phyloP scores from a whole-genome alignment of 2,888 invertebrate genomes.

The Dichetophora obliterata region DNA sequence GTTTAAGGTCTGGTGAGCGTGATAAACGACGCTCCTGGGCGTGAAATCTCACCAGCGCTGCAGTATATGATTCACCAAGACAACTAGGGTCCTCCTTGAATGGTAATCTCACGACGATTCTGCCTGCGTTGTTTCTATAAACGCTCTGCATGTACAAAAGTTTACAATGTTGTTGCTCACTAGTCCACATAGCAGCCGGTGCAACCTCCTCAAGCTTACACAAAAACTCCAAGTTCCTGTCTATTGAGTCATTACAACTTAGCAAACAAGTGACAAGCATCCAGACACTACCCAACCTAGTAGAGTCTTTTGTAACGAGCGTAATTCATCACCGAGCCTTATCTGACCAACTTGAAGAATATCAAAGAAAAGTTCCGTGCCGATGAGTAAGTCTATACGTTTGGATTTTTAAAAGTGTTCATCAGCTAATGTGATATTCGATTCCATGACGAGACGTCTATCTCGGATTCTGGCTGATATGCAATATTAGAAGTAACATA shows the following conservation, averaged over 20 bases:
- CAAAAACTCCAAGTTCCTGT: neutral
- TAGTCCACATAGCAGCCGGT: neutral
- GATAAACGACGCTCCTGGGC: too few species aligned
- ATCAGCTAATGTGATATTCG: slow-evolving; percentile 33
- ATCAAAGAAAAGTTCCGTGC: slow-evolving; percentile 9
- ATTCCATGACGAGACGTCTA: slow-evolving; percentile 23
- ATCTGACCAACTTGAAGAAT: slow-evolving; percentile 20
- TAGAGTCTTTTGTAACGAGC: slow-evolving; percentile 25
- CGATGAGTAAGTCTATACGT: neutral
- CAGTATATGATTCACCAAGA: too few species aligned
- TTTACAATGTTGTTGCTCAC: too few species aligned
- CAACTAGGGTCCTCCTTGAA: too few species aligned
- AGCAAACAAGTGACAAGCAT: neutral
- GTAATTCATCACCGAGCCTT: neutral
- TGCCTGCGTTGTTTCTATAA: neutral
- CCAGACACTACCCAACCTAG: slow-evolving; percentile 35
- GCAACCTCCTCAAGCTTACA: slow-evolving; percentile 2
- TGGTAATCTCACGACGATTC: too few species aligned
- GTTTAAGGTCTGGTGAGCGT: too few species aligned
- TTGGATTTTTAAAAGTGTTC: slow-evolving; percentile 17
- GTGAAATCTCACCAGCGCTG: too few species aligned
- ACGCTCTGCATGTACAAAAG: neutral
- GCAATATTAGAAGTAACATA: too few species aligned
- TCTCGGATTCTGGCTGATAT: too few species aligned
- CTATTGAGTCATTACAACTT: too few species aligned